phyloP scores from a whole-genome alignment of 2,888 invertebrate genomes.

The Cotesia congregata region DNA sequence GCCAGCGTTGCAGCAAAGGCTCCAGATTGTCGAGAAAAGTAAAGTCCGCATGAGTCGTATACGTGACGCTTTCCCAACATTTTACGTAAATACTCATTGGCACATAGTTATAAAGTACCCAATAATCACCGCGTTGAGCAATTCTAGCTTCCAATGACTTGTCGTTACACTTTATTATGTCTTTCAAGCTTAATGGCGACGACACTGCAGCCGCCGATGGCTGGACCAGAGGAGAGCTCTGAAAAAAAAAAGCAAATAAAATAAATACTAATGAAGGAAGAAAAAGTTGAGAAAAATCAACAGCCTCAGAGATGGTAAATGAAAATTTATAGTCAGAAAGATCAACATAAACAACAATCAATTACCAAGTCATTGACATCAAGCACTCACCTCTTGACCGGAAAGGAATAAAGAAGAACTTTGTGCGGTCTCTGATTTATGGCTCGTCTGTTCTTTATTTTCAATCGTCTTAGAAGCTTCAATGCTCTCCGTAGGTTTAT shows the following conservation, averaged over 20 bases:
- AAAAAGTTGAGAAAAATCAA: background rate
- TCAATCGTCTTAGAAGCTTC: background rate
- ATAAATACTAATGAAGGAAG: background rate
- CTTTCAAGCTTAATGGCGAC: constrained; percentile 63
- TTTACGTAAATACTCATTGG: constrained; percentile 77
- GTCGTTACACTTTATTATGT: constrained; percentile 77
- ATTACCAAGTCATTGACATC: background rate
- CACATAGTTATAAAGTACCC: constrained; percentile 91
- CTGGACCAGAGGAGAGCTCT: constrained; percentile 27
- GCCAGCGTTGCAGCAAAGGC: constrained; percentile 88
- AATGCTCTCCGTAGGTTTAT: background rate
- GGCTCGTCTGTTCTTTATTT: background rate
- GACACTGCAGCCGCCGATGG: constrained; percentile 27
- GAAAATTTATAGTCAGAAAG: background rate
- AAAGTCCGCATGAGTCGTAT: constrained; percentile 93
- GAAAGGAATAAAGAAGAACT: background rate
- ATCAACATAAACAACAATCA: background rate
- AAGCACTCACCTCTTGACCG: constrained; percentile 13
- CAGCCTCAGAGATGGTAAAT: background rate
- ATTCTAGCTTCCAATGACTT: constrained; percentile 75
- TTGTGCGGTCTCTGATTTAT: background rate
- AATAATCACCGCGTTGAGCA: constrained; percentile 84
- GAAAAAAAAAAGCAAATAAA: background rate
- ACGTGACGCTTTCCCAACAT: constrained; percentile 90
- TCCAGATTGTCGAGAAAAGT: constrained; percentile 92